Conservation (phyloP, 2,888 invertebrate species). For the Eristalis arbustorum region DNA sequence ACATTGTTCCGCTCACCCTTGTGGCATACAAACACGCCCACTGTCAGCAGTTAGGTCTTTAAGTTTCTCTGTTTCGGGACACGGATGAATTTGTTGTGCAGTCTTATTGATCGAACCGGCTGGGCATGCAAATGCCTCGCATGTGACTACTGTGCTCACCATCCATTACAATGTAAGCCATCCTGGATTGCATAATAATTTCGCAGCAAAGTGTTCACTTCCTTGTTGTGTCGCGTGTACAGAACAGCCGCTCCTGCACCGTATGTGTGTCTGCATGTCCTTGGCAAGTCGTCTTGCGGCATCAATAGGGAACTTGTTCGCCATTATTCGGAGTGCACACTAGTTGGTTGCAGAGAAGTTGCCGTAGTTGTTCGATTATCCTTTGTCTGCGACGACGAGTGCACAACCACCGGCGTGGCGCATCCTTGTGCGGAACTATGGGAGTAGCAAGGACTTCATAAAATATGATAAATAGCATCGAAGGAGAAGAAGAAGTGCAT, state of each 20-base stretch:
- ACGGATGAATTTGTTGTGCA: slow-evolving; percentile 34
- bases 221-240: slow-evolving; percentile 29
- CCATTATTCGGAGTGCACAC: slow-evolving; percentile 47
- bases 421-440: slow-evolving; percentile 43
- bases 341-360: slow-evolving; percentile 14
- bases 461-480: slow-evolving; percentile 65
- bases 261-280: slow-evolving; percentile 32
- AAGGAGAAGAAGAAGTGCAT: slow-evolving; percentile 45
- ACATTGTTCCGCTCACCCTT: slow-evolving; percentile 18
- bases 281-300: slow-evolving; percentile 43
- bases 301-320: slow-evolving; percentile 54
- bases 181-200: slow-evolving; percentile 52
- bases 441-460: slow-evolving; percentile 58
- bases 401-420: slow-evolving; percentile 41
- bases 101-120: slow-evolving; percentile 55
- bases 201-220: slow-evolving; percentile 36
- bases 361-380: neutral
- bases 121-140: slow-evolving; percentile 49
- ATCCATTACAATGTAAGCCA: slow-evolving; percentile 27
- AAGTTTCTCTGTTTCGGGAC: neutral
- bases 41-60: slow-evolving; percentile 17
- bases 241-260: neutral
- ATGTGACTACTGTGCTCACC: slow-evolving; percentile 11
- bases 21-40: slow-evolving; percentile 1
- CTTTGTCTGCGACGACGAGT: slow-evolving; percentile 15